Evolutionary conservation across 1,140 invertebrate genomes (phyloP).

Genomic region (Lepidotrigona ventralis): DNA sequence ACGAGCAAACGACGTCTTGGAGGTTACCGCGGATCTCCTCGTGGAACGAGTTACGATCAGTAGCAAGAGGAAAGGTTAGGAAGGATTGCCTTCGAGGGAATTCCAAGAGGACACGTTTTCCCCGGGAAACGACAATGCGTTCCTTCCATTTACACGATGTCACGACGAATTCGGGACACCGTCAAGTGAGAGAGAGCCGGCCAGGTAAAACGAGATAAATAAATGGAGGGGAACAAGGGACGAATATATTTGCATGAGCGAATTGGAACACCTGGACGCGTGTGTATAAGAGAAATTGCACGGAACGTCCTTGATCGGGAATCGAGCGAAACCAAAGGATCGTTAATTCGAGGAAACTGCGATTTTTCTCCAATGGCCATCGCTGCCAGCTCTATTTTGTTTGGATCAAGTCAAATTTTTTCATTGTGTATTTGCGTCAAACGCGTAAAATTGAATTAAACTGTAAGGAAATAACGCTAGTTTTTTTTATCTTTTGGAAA

Average conservation of each 20-base stretch:
- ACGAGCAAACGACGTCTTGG: constrained; percentile 33
- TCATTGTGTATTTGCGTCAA: too few species aligned
- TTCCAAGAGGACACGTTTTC: constrained; percentile 16
- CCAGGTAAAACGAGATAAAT: constrained; percentile 28
- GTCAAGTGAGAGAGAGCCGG: neutral
- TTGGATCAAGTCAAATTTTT: neutral
- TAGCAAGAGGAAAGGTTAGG: neutral
- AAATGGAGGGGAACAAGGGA: neutral
- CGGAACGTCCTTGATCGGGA: constrained; percentile 7
- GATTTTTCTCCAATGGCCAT: constrained; percentile 11
- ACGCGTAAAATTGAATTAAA: too few species aligned
- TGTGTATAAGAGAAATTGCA: constrained; percentile 29
- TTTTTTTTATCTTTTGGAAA: too few species aligned
- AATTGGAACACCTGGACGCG: constrained; percentile 37
- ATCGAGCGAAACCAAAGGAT: neutral
- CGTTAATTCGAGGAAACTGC: constrained; percentile 36
- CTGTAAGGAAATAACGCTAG: too few species aligned
- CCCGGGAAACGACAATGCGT: constrained; percentile 7
- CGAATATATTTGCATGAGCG: constrained; percentile 22
- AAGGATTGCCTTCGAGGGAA: constrained; percentile 9
- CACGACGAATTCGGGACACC: constrained; percentile 43
- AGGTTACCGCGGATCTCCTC: neutral
- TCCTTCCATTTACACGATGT: constrained; percentile 40
- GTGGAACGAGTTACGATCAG: neutral
- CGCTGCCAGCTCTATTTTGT: neutral